Conservation (phyloP, 2,888 invertebrate genomes). For the Clunio marinus region DNA sequence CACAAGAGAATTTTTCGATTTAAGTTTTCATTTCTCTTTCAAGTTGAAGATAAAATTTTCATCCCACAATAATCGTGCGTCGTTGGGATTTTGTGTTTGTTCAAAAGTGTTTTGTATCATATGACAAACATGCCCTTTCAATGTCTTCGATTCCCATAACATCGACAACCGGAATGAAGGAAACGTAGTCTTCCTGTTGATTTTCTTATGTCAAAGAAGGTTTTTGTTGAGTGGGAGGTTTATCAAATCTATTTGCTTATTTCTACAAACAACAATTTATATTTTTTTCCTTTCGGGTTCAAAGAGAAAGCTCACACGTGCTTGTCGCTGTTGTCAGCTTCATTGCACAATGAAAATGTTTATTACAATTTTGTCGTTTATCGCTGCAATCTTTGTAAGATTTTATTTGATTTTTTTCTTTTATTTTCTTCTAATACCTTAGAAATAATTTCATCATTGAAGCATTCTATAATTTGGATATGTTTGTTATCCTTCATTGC, state of each 20-base stretch:
- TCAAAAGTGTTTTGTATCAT: too few relatives aligned
- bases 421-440: not conserved
- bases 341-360: not conserved
- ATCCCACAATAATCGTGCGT: too few relatives aligned
- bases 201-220: conserved; percentile 21
- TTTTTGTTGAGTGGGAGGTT: not conserved
- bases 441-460: not conserved
- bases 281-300: not conserved
- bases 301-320: conserved; percentile 23
- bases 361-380: conserved; percentile 17
- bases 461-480: too few relatives aligned
- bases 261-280: conserved; percentile 28
- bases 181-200: conserved; percentile 36
- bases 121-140: conserved; percentile 17
- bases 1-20: too few relatives aligned
- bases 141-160: conserved; percentile 2
- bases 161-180: not conserved
- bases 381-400: not conserved
- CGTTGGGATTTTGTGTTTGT: too few relatives aligned
- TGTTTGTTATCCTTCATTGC: too few relatives aligned
- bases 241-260: conserved; percentile 30
- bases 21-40: too few relatives aligned
- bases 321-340: not conserved
- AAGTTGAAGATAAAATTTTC: too few relatives aligned
- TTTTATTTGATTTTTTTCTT: not conserved